phyloP scores from a whole-genome alignment of 2,113 vertebrate species.

The Dolichallabes microphthalmus region DNA sequence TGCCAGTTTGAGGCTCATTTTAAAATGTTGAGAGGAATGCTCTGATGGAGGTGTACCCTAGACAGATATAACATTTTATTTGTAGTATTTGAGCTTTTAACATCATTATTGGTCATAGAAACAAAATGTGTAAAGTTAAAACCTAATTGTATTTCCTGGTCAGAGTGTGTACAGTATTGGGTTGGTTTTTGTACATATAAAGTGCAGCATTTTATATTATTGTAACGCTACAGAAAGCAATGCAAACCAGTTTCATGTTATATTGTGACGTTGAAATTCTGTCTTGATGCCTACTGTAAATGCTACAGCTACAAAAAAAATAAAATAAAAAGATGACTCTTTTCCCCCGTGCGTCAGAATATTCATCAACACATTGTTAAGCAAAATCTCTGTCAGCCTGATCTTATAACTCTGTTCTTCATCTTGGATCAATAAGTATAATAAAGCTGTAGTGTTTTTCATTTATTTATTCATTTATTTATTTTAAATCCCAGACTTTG shows the following conservation, averaged over 20 bases:
- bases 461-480: background rate
- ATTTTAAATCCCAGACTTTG: background rate
- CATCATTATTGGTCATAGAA: background rate
- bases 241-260: background rate
- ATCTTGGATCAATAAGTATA: background rate
- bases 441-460: background rate
- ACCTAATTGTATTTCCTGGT: background rate
- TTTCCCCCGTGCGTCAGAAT: background rate
- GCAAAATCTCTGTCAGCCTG: background rate
- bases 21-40: background rate
- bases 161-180: background rate
- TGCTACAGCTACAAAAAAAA: background rate
- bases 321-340: background rate
- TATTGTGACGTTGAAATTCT: background rate
- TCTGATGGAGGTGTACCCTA: background rate
- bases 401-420: slow-evolving; percentile 18
- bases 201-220: background rate
- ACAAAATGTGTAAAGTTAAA: background rate
- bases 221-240: background rate
- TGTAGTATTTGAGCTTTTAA: background rate
- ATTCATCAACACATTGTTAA: background rate
- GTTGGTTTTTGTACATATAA: background rate
- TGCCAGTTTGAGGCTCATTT: background rate
- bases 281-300: background rate
- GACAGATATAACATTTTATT: no score